A percentile compares a stretch with the other conserved stretches of the same genome.
These are phyloP conservation scores for Cryptosula pallasiana DNA, from an alignment of 2,888 invertebrate species.

Conservation along the genomic window DNA sequence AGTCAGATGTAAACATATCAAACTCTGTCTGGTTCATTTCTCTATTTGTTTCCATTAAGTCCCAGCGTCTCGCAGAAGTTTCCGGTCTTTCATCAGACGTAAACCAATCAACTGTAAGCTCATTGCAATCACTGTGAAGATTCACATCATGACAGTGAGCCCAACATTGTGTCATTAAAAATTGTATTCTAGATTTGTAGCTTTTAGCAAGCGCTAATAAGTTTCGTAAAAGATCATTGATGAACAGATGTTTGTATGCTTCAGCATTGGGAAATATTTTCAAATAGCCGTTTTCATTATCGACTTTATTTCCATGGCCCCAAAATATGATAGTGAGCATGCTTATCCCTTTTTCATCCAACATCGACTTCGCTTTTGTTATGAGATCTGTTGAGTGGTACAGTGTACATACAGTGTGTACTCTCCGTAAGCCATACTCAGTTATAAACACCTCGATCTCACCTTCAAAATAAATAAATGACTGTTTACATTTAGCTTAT, in stretches of 20 bases:
- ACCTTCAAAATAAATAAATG: constrained; percentile 7
- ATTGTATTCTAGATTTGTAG: not conserved
- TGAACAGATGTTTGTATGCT: constrained; percentile 5
- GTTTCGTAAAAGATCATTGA: not conserved
- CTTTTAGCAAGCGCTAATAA: not conserved
- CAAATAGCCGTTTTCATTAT: not conserved
- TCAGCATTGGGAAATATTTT: constrained; percentile 5
- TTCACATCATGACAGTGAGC: constrained; percentile 7
- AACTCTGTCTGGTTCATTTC: constrained; percentile 3
- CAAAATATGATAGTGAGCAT: constrained; percentile 9
- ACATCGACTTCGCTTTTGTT: not conserved
- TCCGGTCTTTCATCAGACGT: not conserved
- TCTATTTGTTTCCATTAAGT: not conserved
- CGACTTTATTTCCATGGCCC: constrained; percentile 18
- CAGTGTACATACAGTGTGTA: not conserved
- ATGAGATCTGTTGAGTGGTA: not conserved
- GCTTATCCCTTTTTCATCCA: not conserved
- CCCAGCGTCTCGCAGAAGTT: not conserved
- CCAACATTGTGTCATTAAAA: constrained; percentile 22
- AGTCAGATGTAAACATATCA: not conserved
- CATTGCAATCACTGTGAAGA: not conserved
- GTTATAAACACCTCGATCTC: constrained; percentile 15
- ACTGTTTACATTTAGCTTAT: not conserved
- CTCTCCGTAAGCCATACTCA: not conserved
- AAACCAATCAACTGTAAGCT: constrained; percentile 14